A percentile compares a stretch with the other conserved stretches of the same genome.
Evolutionary conservation across 2,797 vertebrate genomes (phyloP).

Genomic region (Anolis apletophallus): DNA sequence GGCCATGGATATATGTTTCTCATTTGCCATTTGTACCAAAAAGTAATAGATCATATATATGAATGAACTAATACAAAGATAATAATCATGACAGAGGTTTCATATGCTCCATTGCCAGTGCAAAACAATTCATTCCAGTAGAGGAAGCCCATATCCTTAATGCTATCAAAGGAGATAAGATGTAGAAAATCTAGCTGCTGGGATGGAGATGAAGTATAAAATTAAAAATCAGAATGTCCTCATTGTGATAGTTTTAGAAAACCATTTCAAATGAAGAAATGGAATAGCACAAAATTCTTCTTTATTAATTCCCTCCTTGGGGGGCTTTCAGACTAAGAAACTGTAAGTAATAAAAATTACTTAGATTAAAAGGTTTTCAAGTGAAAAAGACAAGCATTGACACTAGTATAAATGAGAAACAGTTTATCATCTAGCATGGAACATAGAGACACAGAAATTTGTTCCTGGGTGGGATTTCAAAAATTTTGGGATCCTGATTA

Average conservation of each 20-base stretch:
- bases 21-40: not conserved
- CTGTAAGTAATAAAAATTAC: not conserved
- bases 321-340: not conserved
- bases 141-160: not conserved
- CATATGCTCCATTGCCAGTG: not conserved
- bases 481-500: not conserved
- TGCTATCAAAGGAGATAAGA: not conserved
- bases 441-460: not conserved
- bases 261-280: not conserved
- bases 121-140: not conserved
- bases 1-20: too few relatives aligned
- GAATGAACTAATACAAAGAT: not conserved
- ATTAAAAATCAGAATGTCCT: not conserved
- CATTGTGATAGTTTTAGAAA: not conserved
- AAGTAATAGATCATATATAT: not conserved
- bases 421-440: not conserved
- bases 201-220: too few relatives aligned
- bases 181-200: not conserved
- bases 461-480: not conserved
- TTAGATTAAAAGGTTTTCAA: not conserved
- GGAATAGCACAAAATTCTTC: not conserved
- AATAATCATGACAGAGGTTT: not conserved
- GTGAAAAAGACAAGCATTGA: too few relatives aligned
- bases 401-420: not conserved
- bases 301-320: not conserved